Percentiles rank a stretch among this genome's conserved stretches.
phyloP scores from a whole-genome alignment of 2,797 vertebrate species.

The Gobionotothen gibberifrons region DNA sequence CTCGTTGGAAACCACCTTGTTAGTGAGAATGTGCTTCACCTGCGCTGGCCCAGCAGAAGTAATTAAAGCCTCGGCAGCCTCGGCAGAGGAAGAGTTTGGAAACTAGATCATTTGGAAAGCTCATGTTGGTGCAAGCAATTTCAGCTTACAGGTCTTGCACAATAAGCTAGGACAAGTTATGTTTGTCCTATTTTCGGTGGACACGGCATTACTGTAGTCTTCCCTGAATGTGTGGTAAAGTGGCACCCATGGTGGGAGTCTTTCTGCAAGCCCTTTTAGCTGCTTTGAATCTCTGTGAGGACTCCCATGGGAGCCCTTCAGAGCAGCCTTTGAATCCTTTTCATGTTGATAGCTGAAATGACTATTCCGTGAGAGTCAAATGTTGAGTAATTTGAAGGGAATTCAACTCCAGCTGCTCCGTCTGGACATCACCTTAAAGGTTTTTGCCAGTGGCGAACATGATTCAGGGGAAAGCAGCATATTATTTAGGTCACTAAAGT shows the following conservation, averaged over 20 bases:
- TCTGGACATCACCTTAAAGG: constrained; percentile 49
- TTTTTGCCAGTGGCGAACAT: constrained; percentile 26
- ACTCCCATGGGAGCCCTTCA: constrained; percentile 62
- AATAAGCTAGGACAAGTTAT: constrained; percentile 42
- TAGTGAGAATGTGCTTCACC: constrained; percentile 74
- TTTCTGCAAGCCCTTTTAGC: constrained; percentile 48
- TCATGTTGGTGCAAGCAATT: constrained; percentile 56
- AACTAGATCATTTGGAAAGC: constrained; percentile 68
- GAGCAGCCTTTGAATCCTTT: constrained; percentile 61
- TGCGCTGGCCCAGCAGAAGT: constrained; percentile 73
- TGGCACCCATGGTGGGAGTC: constrained; percentile 50
- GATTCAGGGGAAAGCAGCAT: constrained; percentile 34
- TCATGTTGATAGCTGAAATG: constrained; percentile 61
- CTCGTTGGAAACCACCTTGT: constrained; percentile 73
- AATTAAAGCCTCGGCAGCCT: constrained; percentile 68
- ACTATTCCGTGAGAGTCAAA: constrained; percentile 50
- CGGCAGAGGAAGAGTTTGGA: constrained; percentile 50
- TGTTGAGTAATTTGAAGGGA: constrained; percentile 47
- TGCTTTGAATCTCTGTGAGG: constrained; percentile 54
- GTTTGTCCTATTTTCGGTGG: constrained; percentile 41
- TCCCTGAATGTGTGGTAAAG: constrained; percentile 49
- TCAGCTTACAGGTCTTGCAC: constrained; percentile 48
- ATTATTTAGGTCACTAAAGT: constrained; percentile 64
- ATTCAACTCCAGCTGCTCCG: constrained; percentile 18
- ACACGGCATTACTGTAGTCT: constrained; percentile 40